phyloP scores from a whole-genome alignment of 2,888 invertebrate genomes.

The Drosophila gaucha region DNA sequence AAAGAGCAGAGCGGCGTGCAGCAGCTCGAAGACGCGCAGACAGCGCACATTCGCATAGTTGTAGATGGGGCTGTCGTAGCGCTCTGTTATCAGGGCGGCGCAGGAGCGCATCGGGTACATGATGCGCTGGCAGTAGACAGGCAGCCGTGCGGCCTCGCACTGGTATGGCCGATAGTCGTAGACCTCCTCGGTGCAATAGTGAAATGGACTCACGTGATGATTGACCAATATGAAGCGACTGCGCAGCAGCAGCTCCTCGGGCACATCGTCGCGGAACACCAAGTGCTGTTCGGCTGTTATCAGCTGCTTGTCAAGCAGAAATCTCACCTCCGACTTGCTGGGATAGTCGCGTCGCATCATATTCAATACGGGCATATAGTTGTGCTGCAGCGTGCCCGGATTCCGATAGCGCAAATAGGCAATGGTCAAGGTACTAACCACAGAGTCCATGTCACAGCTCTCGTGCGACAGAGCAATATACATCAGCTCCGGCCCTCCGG shows the following conservation, averaged over 20 bases:
- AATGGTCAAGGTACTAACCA: conserved; percentile 53
- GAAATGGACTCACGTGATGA: conserved; percentile 57
- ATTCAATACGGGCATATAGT: conserved; percentile 47
- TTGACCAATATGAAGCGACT: conserved; percentile 54
- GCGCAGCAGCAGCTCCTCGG: conserved; percentile 27
- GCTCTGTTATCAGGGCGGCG: conserved; percentile 43
- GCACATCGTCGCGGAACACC: conserved; percentile 59
- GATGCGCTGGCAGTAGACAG: conserved; percentile 32
- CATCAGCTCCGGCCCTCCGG: conserved; percentile 11
- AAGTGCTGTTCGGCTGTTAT: conserved; percentile 37
- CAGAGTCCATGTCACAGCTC: conserved; percentile 59
- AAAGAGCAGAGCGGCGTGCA: conserved; percentile 51
- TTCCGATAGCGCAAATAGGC: conserved; percentile 41
- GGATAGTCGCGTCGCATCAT: conserved; percentile 48
- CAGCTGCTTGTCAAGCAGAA: conserved; percentile 17
- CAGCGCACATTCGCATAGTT: conserved; percentile 19
- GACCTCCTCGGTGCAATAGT: conserved; percentile 43
- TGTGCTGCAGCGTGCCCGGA: conserved; percentile 5
- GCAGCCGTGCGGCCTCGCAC: conserved; percentile 36
- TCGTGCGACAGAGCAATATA: conserved; percentile 47
- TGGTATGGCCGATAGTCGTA: conserved; percentile 49
- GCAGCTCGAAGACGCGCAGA: conserved; percentile 34
- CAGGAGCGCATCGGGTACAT: conserved; percentile 47
- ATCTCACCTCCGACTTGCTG: conserved; percentile 50
- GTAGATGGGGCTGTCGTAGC: conserved; percentile 14